Evolutionary conservation across 2,888 invertebrate species (phyloP).

Genomic region (Caenorhabditis panamensis): DNA sequence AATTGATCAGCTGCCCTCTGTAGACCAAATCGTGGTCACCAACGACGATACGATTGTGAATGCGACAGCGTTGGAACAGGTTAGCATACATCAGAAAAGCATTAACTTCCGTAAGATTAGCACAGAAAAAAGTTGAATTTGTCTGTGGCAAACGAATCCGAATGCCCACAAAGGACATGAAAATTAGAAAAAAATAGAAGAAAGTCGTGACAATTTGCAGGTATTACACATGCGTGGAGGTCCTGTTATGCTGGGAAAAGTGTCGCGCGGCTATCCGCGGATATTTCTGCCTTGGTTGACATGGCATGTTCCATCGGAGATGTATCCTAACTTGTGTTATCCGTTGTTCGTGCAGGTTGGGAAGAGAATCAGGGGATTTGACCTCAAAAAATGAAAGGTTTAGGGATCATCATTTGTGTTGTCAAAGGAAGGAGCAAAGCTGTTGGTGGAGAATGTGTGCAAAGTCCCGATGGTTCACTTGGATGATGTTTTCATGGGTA

Average conservation of each 20-base stretch:
- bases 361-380: neutral
- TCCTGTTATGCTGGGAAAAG: constrained; percentile 78
- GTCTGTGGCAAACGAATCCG: too few relatives aligned
- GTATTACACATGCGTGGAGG: constrained; percentile 56
- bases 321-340: constrained; percentile 80
- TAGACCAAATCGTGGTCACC: constrained; percentile 73
- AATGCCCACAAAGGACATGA: too few relatives aligned
- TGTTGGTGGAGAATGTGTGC: constrained; percentile 72
- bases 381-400: constrained; percentile 4
- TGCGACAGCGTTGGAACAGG: constrained; percentile 74
- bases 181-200: neutral
- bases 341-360: constrained; percentile 78
- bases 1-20: constrained; percentile 65
- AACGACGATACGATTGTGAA: constrained; percentile 81
- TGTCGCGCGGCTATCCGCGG: constrained; percentile 79
- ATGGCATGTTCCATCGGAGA: constrained; percentile 77
- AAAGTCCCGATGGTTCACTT: constrained; percentile 78
- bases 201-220: constrained; percentile 25
- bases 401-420: constrained; percentile 80
- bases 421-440: constrained; percentile 72
- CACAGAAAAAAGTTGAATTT: constrained; percentile 3
- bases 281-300: constrained; percentile 80
- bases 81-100: constrained; percentile 42
- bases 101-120: constrained; percentile 5
- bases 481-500: constrained; percentile 80